Base-by-base conservation (phyloP, 2,113 vertebrate genomes). In the Budorcas taxicolor region DNA sequence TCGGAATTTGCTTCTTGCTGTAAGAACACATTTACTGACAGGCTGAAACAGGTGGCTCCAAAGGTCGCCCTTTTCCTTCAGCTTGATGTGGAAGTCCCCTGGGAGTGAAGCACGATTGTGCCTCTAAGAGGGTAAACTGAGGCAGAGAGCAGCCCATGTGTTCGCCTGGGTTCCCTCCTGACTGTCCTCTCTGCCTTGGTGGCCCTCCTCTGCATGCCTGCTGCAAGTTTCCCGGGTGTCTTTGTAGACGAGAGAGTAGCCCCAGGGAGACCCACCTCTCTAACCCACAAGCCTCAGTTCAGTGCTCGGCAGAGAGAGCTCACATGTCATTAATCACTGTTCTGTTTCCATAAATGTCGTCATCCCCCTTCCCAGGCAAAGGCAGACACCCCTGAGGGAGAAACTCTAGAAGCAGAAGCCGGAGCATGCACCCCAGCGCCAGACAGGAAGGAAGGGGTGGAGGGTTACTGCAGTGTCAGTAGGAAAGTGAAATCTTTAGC, bases 261-360 rank as follows among this genome's bases (percentile, higher is more conserved):
- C 36, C 11, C 23, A 7, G n/a, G 29, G 15, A 36, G 76, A 86
- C 85, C 25, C 8, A 57, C 36, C 50, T 87, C 43, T 57, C 64
- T 64, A 87, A 74, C 25, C 36, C 14, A 67, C n/a, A 52, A 36
- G 23, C 52, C 25, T 83, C 55, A 27, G 80, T 40, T 92, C 93
- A 81, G 90, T 57, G 71, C 62, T 33, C 55, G 43, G 78, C 78
- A 74, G 80, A 93, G 53, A 87, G 71, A 89, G 55, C 95, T 96
- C 36, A 91, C 76, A 52, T 95, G 43, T 80, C 55, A 67, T 96
- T 96, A 96, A 97, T 52, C 98, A 98, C 94, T 91, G 95, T 6
- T 83, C 74, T 97, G 76, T 91, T 90, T 95, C 40, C 50, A 62
- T 97, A 96, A 97, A 80, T 76, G 91, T 62, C 17, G 0, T 89